Evolutionary conservation across 2,888 invertebrate species (phyloP).

Genomic region (Apodemia zela): DNA sequence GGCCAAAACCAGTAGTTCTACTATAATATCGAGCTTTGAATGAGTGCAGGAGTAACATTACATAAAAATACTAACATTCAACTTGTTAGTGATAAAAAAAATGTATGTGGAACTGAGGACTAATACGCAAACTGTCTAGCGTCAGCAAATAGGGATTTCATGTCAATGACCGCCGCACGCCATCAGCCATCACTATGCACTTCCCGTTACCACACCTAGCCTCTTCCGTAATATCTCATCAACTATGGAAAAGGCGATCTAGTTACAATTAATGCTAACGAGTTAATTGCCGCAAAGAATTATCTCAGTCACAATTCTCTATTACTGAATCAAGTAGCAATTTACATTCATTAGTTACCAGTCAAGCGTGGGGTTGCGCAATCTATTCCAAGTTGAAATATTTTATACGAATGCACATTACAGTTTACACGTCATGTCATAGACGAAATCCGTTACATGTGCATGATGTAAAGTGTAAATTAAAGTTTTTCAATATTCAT

Average conservation of each 20-base stretch:
- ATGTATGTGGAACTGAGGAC: not conserved
- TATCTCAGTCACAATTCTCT: conserved; percentile 21
- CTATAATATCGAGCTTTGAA: no score
- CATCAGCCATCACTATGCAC: conserved; percentile 30
- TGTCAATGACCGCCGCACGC: conserved; percentile 35
- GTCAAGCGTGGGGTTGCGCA: conserved; percentile 4
- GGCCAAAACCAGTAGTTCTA: no score
- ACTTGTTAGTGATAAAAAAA: not conserved
- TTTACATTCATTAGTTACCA: conserved; percentile 7
- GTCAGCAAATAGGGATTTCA: conserved; percentile 31
- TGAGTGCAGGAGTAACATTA: no score
- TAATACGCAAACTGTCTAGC: conserved; percentile 4
- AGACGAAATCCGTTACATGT: no score
- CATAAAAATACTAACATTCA: no score
- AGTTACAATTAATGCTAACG: not conserved
- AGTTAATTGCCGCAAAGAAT: conserved; percentile 22
- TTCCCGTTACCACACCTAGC: conserved; percentile 38
- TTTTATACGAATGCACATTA: not conserved
- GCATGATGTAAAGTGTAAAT: no score
- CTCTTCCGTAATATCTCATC: conserved; percentile 32
- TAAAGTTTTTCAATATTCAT: no score
- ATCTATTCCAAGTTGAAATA: not conserved
- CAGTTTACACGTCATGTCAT: not conserved
- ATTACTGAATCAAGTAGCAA: not conserved
- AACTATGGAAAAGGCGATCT: conserved; percentile 20